Base-by-base conservation (phyloP, 2,888 invertebrate species). In the Sarcophaga rosellei region DNA sequence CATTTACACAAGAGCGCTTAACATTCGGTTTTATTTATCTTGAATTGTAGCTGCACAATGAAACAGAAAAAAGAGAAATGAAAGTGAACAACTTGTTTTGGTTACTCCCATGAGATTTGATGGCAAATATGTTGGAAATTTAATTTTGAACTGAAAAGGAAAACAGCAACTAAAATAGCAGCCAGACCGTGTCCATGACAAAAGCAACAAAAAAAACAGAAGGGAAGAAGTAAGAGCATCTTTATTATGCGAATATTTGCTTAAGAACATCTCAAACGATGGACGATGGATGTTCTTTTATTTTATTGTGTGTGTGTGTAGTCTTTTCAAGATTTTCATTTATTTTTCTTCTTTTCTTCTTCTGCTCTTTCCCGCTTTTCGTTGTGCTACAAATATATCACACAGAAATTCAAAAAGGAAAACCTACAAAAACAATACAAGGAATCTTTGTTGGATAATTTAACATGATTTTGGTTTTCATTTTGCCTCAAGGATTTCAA, bases 211-310 rank as follows among this genome's bases (percentile, higher is more conserved):
- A 53, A 61, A 5, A 1, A 75, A 73, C 61, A 59, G 20, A 6
- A 78, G 5, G n/a, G 62, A 21, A n/a, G 15, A 57, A 35, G 12
- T 45, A 70, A 78, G 17, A 62, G 68, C 74, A 75, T 68, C 53
- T 81, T 63, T 81, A 75, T 81, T 63, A 75, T 69, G 74, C 35
- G 59, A 76, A 70, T 70, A 81, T 81, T 81, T 76, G 45, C 59
- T 81, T 70, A 59, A 59, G 69, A 70, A 81, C 17, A 35, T 63
- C n/a, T 45, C 8, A 23, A 70, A 63, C 11, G 45, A 53, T 57
- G 44, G 23, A 75, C 47, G 35, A 35, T 35, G 69, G 63, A 81
- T 63, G 59, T 65, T 70, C 5, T 23, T 63, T 75, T 20, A 68
- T 57, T n/a, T 70, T 25, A 47, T 53, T 53, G 17, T 53, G 53